Evolutionary conservation across 2,113 vertebrate genomes (phyloP).

Genomic region (Myotis lucifugus): DNA sequence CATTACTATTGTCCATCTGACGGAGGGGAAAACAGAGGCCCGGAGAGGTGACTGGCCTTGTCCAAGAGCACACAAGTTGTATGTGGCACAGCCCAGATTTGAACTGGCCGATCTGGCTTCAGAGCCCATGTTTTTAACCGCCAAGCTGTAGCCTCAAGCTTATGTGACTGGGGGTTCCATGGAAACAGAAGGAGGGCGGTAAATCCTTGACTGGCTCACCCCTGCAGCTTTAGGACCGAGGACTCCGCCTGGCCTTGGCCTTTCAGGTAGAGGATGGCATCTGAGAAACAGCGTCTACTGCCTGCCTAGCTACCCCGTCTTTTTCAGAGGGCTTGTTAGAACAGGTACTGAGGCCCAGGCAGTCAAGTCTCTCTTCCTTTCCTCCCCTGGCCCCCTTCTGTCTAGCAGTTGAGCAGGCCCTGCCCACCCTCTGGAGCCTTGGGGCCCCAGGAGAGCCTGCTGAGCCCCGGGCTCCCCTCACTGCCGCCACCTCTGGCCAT

Average conservation of each 20-base stretch:
- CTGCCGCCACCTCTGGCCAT: neutral
- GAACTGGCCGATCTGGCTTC: neutral
- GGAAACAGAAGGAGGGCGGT: neutral
- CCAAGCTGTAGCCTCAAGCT: neutral
- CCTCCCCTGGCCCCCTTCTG: neutral
- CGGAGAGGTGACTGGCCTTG: neutral
- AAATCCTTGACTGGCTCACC: neutral
- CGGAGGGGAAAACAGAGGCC: neutral
- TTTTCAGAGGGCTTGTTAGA: neutral
- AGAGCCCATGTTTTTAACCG: neutral
- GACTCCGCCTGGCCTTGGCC: neutral
- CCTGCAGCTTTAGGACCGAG: neutral
- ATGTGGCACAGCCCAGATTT: neutral
- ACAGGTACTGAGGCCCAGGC: neutral
- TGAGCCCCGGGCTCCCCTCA: neutral
- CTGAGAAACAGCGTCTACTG: neutral
- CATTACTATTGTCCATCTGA: neutral
- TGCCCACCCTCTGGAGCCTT: neutral
- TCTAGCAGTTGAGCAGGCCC: neutral
- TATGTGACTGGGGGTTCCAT: neutral
- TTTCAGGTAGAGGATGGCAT: neutral
- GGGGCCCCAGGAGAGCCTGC: neutral
- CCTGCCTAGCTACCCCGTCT: neutral
- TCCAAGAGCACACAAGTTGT: neutral
- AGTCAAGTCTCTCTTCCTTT: neutral